Conservation (phyloP, 2,888 invertebrate species). For the Cyaniris semiargus region DNA sequence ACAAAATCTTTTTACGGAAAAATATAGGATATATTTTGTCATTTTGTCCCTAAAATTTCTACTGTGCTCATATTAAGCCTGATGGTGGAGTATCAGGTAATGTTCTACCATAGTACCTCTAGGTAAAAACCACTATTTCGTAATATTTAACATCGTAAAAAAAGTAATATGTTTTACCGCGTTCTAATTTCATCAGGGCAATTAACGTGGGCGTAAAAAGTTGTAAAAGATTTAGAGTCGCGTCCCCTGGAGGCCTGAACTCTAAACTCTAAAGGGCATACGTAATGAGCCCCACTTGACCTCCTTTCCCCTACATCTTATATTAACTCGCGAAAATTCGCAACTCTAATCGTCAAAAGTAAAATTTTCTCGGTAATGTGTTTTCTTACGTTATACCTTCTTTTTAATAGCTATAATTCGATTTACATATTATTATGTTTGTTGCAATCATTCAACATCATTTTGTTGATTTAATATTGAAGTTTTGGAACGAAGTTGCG, state of each 20-base stretch:
- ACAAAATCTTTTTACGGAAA: too few relatives aligned
- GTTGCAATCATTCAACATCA: neutral
- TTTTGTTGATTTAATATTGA: neutral
- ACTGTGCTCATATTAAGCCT: too few relatives aligned
- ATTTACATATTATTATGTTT: neutral
- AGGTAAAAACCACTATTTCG: neutral
- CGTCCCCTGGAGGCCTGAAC: neutral
- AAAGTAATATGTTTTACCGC: neutral
- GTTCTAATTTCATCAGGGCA: constrained; percentile 16
- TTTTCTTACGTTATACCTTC: neutral
- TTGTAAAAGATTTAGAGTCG: constrained; percentile 2
- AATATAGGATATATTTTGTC: too few relatives aligned
- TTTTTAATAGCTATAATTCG: too few relatives aligned
- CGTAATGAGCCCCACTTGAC: constrained; percentile 23
- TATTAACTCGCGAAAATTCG: constrained; percentile 19
- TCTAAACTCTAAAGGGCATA: constrained; percentile 25
- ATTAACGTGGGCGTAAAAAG: constrained; percentile 16
- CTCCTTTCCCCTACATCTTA: constrained; percentile 1
- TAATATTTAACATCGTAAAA: neutral
- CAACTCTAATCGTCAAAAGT: neutral
- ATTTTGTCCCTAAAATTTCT: too few relatives aligned
- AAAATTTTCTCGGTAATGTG: neutral
- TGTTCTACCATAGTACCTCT: too few relatives aligned
- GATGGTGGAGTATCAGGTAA: too few relatives aligned
- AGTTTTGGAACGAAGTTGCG: too few relatives aligned